phyloP scores from a whole-genome alignment of 2,797 vertebrate species.

The Netta rufina region DNA sequence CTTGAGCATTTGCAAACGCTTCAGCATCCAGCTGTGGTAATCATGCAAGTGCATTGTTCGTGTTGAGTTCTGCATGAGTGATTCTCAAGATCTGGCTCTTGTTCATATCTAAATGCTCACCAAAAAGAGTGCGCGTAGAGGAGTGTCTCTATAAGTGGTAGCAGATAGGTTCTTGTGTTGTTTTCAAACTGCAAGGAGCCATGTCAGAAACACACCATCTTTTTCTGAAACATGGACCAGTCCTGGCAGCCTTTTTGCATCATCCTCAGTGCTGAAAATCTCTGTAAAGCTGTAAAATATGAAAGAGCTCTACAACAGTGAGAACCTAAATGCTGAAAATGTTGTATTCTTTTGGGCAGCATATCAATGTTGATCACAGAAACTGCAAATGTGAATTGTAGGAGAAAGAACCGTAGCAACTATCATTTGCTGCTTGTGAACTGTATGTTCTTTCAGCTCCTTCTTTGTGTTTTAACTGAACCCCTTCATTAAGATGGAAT shows the following conservation, averaged over 20 bases:
- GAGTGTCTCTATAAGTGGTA: background rate
- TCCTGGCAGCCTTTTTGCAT: background rate
- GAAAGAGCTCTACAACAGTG: background rate
- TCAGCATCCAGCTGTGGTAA: background rate
- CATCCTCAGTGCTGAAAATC: background rate
- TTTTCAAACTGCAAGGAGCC: background rate
- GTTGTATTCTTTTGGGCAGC: background rate
- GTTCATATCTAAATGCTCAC: background rate
- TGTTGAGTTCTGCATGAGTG: background rate
- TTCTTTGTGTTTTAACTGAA: background rate
- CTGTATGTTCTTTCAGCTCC: background rate
- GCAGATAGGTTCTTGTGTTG: background rate
- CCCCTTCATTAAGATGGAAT: background rate
- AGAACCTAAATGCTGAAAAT: background rate
- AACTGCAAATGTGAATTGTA: background rate
- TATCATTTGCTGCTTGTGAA: background rate
- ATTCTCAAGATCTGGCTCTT: background rate
- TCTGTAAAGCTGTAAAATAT: background rate
- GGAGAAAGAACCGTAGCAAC: background rate
- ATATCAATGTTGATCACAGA: background rate
- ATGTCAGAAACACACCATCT: background rate
- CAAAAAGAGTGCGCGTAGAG: fast-evolving
- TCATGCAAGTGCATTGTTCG: background rate
- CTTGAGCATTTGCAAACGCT: background rate
- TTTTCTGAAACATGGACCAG: background rate